These are phyloP conservation scores for Quadriops clusia DNA, from an alignment of 2,888 invertebrate species.

Conservation along the genomic window DNA sequence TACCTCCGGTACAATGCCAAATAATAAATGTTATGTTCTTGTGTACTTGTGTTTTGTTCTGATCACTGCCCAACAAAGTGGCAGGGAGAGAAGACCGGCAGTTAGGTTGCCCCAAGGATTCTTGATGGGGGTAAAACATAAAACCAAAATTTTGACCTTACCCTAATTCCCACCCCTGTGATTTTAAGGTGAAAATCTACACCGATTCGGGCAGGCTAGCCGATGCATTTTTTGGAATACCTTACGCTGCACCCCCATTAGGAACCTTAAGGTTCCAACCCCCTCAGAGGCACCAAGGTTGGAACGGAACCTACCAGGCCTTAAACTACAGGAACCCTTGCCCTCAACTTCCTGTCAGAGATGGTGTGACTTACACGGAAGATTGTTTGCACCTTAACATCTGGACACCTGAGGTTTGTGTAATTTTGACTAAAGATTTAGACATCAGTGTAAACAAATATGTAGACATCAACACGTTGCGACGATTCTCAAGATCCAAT, in stretches of 20 bases:
- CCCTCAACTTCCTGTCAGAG: conserved; percentile 42
- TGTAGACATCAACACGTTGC: too few species aligned
- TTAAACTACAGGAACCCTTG: conserved; percentile 59
- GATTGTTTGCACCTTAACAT: conserved; percentile 87
- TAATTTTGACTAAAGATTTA: too few species aligned
- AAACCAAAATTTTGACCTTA: conserved; percentile 7
- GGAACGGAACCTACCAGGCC: conserved; percentile 59
- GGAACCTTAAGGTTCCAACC: conserved; percentile 64
- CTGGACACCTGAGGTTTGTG: conserved; percentile 77
- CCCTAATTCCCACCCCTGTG: too few species aligned
- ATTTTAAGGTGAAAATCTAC: conserved; percentile 55
- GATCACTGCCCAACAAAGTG: conserved; percentile 3
- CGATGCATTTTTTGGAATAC: conserved; percentile 64
- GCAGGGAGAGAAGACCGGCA: conserved; percentile 30
- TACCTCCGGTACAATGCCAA: too few species aligned
- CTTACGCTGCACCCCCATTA: conserved; percentile 67
- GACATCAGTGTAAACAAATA: too few species aligned
- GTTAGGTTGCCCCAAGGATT: conserved; percentile 46
- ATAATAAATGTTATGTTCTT: too few species aligned
- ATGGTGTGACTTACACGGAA: conserved; percentile 42
- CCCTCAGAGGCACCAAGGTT: conserved; percentile 57
- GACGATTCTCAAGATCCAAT: too few species aligned
- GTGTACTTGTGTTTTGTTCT: too few species aligned
- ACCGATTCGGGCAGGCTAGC: conserved; percentile 50
- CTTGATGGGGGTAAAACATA: conserved; percentile 49